Evolutionary conservation across 2,113 vertebrate species (phyloP).

Genomic region (Eulemur rufifrons): DNA sequence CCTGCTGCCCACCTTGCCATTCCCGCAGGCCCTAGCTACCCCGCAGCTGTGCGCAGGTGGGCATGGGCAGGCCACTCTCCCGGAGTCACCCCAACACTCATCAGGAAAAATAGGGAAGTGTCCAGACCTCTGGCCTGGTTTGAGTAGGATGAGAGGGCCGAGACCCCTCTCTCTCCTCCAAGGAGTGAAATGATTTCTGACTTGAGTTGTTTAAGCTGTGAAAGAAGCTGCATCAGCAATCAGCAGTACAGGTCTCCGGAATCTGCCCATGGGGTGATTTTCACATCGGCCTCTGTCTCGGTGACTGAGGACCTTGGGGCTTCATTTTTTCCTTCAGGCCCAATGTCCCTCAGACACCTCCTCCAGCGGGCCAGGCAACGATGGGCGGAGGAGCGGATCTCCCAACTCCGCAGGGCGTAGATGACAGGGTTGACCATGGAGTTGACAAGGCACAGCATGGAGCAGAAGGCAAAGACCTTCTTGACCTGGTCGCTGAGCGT

Average conservation of each 20-base stretch:
- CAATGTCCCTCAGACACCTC: slow-evolving; percentile 8
- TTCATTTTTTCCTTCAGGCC: slow-evolving; percentile 74
- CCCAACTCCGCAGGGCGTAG: slow-evolving; percentile 91
- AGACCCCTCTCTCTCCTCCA: background rate
- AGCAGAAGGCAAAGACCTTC: slow-evolving; percentile 93
- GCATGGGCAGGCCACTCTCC: background rate
- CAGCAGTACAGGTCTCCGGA: background rate
- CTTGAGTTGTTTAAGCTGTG: background rate
- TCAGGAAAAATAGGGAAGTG: background rate
- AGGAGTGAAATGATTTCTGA: background rate
- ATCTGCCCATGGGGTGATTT: background rate
- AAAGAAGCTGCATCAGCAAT: background rate
- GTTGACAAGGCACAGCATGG: slow-evolving; percentile 93
- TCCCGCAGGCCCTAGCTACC: background rate
- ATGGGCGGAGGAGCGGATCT: slow-evolving; percentile 83
- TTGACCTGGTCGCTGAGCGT: slow-evolving; percentile 79
- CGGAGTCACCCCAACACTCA: background rate
- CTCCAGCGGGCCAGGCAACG: slow-evolving; percentile 55
- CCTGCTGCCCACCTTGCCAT: background rate
- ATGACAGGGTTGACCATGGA: slow-evolving; percentile 93
- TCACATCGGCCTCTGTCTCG: slow-evolving; percentile 74
- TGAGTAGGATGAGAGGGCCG: background rate
- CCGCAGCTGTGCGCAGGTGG: background rate
- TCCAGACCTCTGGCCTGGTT: background rate
- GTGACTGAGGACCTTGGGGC: slow-evolving; percentile 63